phyloP scores from a whole-genome alignment of 2,797 vertebrate genomes.

The Xenopus petersii region DNA sequence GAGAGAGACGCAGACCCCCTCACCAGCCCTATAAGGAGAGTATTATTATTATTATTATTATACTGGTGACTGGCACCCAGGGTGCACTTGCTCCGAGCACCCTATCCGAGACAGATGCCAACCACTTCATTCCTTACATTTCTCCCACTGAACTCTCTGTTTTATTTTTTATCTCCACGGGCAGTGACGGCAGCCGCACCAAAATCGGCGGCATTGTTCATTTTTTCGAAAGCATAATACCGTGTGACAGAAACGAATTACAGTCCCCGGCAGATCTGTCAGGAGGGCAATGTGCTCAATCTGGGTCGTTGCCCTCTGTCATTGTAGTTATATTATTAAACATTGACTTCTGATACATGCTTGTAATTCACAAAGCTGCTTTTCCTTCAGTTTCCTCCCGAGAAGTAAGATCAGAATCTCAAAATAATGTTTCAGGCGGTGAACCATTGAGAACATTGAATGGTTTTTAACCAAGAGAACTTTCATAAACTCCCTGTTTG shows the following conservation, averaged over 20 bases:
- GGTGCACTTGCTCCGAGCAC: not conserved
- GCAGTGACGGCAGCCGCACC: conserved; percentile 19
- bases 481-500: conserved; percentile 35
- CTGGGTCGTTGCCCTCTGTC: conserved; percentile 20
- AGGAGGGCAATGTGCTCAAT: not conserved
- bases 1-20: no score
- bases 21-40: not conserved
- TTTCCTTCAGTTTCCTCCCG: conserved; percentile 9
- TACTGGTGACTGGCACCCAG: conserved; percentile 4
- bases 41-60: conserved; percentile 1
- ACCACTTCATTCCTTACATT: conserved; percentile 19
- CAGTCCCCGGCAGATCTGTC: conserved; percentile 31
- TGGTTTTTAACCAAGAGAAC: conserved; percentile 33
- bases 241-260: conserved; percentile 49
- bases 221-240: conserved; percentile 42
- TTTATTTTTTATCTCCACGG: conserved; percentile 18
- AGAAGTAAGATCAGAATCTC: conserved; percentile 28
- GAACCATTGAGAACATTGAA: conserved; percentile 41
- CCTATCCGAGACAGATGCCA: conserved; percentile 11
- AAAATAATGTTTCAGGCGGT: conserved; percentile 48
- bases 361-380: conserved; percentile 26
- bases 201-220: conserved; percentile 38
- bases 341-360: not conserved
- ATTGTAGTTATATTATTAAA: conserved; percentile 19
- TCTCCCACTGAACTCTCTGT: conserved; percentile 9